Base-by-base conservation (phyloP, 2,888 invertebrate genomes). In the Norana najaformis region DNA sequence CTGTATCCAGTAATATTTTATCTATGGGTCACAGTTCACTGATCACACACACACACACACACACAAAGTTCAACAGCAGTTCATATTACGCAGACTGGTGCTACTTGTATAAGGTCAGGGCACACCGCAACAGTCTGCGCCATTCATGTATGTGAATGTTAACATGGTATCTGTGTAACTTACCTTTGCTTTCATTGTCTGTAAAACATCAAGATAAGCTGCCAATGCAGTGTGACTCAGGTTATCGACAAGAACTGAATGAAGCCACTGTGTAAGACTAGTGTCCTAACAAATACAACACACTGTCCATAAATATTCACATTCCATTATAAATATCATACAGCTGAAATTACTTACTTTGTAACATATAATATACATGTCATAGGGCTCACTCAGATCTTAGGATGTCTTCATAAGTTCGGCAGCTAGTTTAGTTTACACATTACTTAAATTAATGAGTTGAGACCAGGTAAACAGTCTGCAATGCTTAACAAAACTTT, bases 141-240 rank as follows among this genome's bases (percentile, higher is more conserved):
- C 69, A n/a, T n/a, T 69, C 0, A 69, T 30, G 69, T 69, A 69
- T 8, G 38, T 23, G 36, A 88, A n/a, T 23, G 35, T 13, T 8
- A 82, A 34, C n/a, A 89, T 35, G 94, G 0, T 20, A 83, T 13
- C n/a, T n/a, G 69, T n/a, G 30, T n/a, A 30, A 69, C 91, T 91
- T 94, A 96, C 97, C 94, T 95, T 95, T 85, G 94, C 92, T 92
- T 93, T 94, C n/a, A 95, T 93, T 5, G 94, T 94, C 95, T 97
- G 97, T 92, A 97, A 94, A 89, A 97, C 96, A 93, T 97, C 97
- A 35, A 97, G 95, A 94, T 97, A 97, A 16, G 96, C 96, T 0
- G 96, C 96, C 92, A 97, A 95, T 93, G 97, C 96, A 13, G 96
- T 95, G 35, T 96, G 95, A 89, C 96, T 96, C 88, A 97, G 95